Evolutionary conservation across 2,113 vertebrate species (phyloP).

Genomic region (Connochaetes taurinus): DNA sequence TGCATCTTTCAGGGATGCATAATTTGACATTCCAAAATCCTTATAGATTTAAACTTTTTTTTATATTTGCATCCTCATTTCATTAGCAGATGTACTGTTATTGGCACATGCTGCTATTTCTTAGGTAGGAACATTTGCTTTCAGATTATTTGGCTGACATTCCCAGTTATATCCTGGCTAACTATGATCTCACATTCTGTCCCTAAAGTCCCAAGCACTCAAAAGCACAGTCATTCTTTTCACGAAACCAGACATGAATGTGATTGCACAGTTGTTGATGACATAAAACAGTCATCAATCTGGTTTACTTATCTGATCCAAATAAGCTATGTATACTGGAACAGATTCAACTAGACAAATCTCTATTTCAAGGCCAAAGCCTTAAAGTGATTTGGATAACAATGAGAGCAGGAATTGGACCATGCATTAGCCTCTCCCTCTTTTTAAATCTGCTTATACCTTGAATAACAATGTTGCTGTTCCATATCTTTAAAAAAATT

Average conservation of each 20-base stretch:
- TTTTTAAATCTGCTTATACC: background rate
- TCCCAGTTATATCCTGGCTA: background rate
- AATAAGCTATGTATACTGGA: background rate
- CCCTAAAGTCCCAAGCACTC: background rate
- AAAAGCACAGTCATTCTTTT: constrained; percentile 31
- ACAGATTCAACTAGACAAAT: background rate
- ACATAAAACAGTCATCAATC: background rate
- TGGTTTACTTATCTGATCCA: background rate
- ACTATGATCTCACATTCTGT: constrained; percentile 19
- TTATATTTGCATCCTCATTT: background rate
- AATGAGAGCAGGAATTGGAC: background rate
- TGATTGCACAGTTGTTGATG: constrained; percentile 8
- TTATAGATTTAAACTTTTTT: constrained; percentile 18
- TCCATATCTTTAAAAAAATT: background rate
- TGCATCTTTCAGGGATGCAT: background rate
- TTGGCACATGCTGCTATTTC: background rate
- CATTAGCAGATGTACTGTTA: constrained; percentile 40
- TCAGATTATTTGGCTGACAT: constrained; percentile 41
- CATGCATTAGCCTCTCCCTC: background rate
- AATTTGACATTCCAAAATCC: constrained; percentile 26
- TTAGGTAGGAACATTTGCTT: constrained; percentile 33
- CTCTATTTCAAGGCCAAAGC: background rate
- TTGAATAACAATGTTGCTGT: background rate
- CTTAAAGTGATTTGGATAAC: background rate
- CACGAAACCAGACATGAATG: background rate